A percentile compares a stretch with the other conserved stretches of the same genome.
Conservation (phyloP, 2,797 vertebrate species). For the Taenioides sp. region DNA sequence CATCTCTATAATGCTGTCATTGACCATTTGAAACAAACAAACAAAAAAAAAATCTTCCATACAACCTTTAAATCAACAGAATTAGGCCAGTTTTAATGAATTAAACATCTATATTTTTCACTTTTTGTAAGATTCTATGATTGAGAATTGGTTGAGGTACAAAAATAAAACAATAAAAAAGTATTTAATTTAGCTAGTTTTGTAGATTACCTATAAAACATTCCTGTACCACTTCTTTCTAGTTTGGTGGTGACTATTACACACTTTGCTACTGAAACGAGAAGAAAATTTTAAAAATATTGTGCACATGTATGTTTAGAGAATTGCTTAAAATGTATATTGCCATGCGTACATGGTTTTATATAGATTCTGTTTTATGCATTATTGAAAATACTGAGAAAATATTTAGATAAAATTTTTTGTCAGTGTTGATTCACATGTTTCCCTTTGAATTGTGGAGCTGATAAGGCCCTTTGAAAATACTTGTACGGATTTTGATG, state of each 20-base stretch:
- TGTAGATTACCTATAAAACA: background rate
- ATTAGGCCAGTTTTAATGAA: conserved; percentile 49
- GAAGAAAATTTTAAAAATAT: background rate
- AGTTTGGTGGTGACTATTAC: background rate
- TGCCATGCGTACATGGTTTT: background rate
- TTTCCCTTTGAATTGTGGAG: background rate
- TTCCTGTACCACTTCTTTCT: background rate
- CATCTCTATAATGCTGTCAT: too few species aligned
- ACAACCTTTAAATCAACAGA: conserved; percentile 20
- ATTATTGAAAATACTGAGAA: background rate
- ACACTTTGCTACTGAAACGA: background rate
- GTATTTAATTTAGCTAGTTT: background rate
- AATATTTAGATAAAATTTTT: background rate
- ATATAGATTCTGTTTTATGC: background rate
- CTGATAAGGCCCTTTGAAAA: background rate
- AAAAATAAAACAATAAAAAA: background rate
- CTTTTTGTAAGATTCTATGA: background rate
- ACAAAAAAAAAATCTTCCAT: too few species aligned
- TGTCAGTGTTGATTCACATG: background rate
- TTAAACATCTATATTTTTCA: conserved; percentile 16
- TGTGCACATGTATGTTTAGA: background rate
- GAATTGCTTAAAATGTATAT: background rate
- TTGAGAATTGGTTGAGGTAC: background rate
- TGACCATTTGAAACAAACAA: too few species aligned
- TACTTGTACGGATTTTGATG: too few species aligned